A percentile compares a stretch with the other conserved stretches of the same genome.
Conservation (phyloP, 2,797 vertebrate genomes). For the Carcharodon carcharias region DNA sequence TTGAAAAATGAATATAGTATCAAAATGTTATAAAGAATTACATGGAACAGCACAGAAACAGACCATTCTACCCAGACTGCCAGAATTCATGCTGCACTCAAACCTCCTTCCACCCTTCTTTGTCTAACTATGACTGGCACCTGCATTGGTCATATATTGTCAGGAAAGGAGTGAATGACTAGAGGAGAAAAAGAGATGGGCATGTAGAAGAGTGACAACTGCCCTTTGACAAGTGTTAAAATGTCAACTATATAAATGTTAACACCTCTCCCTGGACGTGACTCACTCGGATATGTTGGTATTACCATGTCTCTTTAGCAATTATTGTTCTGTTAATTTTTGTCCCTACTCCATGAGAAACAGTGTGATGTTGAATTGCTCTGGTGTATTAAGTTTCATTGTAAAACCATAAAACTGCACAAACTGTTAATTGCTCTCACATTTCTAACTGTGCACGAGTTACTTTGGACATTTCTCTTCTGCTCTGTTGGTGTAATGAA, state of each 20-base stretch:
- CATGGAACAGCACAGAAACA: background rate
- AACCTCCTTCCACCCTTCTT: background rate
- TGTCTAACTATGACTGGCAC: background rate
- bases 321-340: background rate
- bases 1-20: background rate
- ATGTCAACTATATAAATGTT: background rate
- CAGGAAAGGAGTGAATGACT: background rate
- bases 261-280: background rate
- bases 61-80: background rate
- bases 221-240: background rate
- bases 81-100: background rate
- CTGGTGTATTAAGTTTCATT: slow-evolving; percentile 54
- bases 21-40: background rate
- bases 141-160: too few species aligned
- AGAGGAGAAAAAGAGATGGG: background rate
- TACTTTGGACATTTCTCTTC: slow-evolving; percentile 57
- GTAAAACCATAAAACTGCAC: slow-evolving; percentile 55
- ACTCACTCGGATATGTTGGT: background rate
- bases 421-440: slow-evolving; percentile 54
- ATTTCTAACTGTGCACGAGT: slow-evolving; percentile 56
- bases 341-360: background rate
- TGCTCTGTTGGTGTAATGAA: slow-evolving; percentile 55
- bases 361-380: slow-evolving; percentile 19
- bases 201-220: background rate
- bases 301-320: background rate